Evolutionary conservation across 2,888 invertebrate species (phyloP).

Genomic region (Fabriciana adippe): DNA sequence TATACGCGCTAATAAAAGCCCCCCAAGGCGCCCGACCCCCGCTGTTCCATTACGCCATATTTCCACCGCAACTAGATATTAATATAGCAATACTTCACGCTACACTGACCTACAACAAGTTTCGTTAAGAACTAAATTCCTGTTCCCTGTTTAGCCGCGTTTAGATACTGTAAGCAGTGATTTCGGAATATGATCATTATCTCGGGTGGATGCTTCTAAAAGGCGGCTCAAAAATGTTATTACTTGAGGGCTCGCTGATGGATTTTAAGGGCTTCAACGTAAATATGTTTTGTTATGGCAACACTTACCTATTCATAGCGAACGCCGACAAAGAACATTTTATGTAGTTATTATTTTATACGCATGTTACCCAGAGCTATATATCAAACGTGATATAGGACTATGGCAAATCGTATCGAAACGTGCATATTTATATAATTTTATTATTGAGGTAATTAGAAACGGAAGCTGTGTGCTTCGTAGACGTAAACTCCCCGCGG

Average conservation of each 20-base stretch:
- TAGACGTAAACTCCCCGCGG: conserved; percentile 12
- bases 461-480: conserved; percentile 15
- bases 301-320: not conserved
- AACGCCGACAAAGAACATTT: conserved; percentile 1
- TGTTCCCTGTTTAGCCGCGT: not conserved
- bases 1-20: conserved; percentile 20
- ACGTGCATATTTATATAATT: conserved; percentile 1
- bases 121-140: conserved; percentile 17
- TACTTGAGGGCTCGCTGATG: conserved; percentile 10
- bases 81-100: conserved; percentile 23
- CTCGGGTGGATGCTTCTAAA: conserved; percentile 22
- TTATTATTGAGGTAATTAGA: conserved; percentile 13
- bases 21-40: conserved; percentile 23
- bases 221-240: conserved; percentile 27
- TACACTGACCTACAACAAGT: conserved; percentile 12
- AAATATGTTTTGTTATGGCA: conserved; percentile 21
- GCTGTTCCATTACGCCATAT: conserved; percentile 27
- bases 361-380: not conserved
- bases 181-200: conserved; percentile 30
- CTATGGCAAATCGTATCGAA: not conserved
- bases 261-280: conserved; percentile 8
- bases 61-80: conserved; percentile 22
- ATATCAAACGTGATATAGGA: not conserved
- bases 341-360: not conserved
- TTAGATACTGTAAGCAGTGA: not conserved